A percentile compares a stretch with the other conserved stretches of the same genome.
Conservation (phyloP, 2,797 vertebrate species). For the Novumbra hubbsi region DNA sequence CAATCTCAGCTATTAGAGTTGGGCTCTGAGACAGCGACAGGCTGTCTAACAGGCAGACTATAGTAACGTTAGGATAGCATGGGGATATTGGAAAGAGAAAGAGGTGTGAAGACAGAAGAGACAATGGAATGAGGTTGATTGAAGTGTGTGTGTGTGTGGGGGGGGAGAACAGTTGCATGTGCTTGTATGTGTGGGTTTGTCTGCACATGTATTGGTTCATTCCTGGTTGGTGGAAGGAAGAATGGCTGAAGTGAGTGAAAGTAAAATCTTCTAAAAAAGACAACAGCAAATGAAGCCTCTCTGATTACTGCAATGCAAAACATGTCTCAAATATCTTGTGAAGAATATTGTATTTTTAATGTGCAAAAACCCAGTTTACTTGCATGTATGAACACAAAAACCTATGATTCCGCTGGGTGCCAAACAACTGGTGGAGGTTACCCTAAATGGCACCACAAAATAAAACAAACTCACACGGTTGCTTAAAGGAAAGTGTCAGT, state of each 20-base stretch:
- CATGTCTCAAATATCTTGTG: slow-evolving; percentile 16
- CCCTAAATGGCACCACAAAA: slow-evolving; percentile 49
- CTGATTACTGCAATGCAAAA: slow-evolving; percentile 6
- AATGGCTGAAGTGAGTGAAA: slow-evolving; percentile 1
- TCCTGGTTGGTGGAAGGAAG: not conserved
- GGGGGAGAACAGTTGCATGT: too few species aligned
- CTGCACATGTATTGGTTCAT: not conserved
- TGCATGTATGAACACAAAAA: not conserved
- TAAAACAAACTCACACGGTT: slow-evolving; percentile 50
- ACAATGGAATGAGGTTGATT: slow-evolving; percentile 33
- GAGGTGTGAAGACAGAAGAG: not conserved
- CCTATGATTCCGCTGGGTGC: not conserved
- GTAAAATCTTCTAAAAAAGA: not conserved
- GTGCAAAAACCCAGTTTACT: too few species aligned
- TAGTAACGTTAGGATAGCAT: slow-evolving; percentile 38
- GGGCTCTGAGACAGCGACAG: slow-evolving; percentile 42
- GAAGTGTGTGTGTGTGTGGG: slow-evolving; percentile 2
- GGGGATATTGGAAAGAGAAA: slow-evolving; percentile 35
- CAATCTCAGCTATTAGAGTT: slow-evolving; percentile 27
- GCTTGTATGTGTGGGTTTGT: not conserved
- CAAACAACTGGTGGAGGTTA: slow-evolving; percentile 41
- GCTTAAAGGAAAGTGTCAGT: slow-evolving; percentile 43
- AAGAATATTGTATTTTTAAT: slow-evolving; percentile 16
- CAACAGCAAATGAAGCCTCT: not conserved
- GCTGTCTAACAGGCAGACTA: slow-evolving; percentile 38